Evolutionary conservation across 1,140 invertebrate genomes (phyloP).

Genomic region (Drepana arcuata): DNA sequence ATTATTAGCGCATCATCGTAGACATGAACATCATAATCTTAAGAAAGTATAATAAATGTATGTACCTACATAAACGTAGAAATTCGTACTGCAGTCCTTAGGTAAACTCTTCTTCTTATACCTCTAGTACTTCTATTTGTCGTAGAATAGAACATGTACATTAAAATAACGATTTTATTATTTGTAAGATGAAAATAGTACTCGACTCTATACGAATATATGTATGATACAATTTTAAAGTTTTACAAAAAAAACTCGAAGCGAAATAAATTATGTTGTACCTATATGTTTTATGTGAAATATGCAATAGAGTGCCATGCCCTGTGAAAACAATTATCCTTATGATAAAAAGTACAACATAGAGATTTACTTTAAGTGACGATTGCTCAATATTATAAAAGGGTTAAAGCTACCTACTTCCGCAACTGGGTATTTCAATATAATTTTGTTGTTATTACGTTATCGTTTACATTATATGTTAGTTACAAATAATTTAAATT

Average conservation of each 20-base stretch:
- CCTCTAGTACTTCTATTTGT: slow-evolving; percentile 27
- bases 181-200: slow-evolving; percentile 38
- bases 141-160: slow-evolving; percentile 69
- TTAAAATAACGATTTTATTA: slow-evolving; percentile 53
- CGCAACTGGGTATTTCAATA: background rate
- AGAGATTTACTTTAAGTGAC: slow-evolving; percentile 55
- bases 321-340: slow-evolving; percentile 31
- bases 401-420: slow-evolving; percentile 13
- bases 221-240: too few relatives aligned
- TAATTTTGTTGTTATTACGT: too few relatives aligned
- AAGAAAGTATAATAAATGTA: too few relatives aligned
- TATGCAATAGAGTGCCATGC: too few relatives aligned
- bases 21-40: slow-evolving; percentile 27
- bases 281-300: too few relatives aligned
- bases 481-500: too few relatives aligned
- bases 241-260: too few relatives aligned
- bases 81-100: too few relatives aligned
- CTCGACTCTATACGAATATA: too few relatives aligned
- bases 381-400: slow-evolving; percentile 63
- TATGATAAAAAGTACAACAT: slow-evolving; percentile 60
- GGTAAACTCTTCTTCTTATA: slow-evolving; percentile 24
- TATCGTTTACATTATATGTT: too few relatives aligned
- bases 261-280: too few relatives aligned
- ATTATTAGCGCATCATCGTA: slow-evolving; percentile 21
- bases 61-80: too few relatives aligned